Evolutionary conservation across 2,888 invertebrate species (phyloP).

Genomic region (Sarcophaga rosellei): DNA sequence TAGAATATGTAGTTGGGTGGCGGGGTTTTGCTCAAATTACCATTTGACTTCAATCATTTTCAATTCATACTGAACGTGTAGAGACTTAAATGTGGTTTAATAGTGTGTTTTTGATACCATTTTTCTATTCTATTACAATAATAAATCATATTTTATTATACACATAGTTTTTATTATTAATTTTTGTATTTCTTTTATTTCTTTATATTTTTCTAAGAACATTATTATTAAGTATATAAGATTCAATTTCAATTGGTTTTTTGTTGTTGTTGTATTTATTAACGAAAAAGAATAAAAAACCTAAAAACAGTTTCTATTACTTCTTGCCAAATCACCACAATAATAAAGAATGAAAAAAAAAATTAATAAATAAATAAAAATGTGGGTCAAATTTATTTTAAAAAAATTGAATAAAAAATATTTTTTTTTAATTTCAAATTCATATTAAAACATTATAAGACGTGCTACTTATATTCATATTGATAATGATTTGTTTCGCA

Average conservation of each 20-base stretch:
- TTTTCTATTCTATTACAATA: not conserved
- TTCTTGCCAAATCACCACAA: conserved; percentile 43
- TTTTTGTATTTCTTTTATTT: not conserved
- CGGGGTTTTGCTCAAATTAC: conserved; percentile 24
- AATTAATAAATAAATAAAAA: conserved; percentile 7
- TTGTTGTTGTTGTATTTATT: conserved; percentile 21
- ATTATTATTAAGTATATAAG: conserved; percentile 26
- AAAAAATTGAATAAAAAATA: not conserved
- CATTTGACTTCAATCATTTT: not conserved
- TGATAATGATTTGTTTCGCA: not conserved
- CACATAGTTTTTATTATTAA: not conserved
- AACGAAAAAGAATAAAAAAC: not conserved
- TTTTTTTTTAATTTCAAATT: not conserved
- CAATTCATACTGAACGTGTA: not conserved
- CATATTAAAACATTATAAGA: not conserved
- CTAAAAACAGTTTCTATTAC: conserved; percentile 44
- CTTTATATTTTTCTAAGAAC: conserved; percentile 22
- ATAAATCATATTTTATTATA: not conserved
- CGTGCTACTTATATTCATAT: not conserved
- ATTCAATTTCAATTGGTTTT: conserved; percentile 61
- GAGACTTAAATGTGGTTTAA: not conserved
- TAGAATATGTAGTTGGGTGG: not conserved
- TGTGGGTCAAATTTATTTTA: conserved; percentile 35
- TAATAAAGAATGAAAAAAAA: not conserved
- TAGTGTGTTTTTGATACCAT: not conserved